These are phyloP conservation scores for Falco columbarius DNA, from an alignment of 2,797 vertebrate species.

Conservation along the genomic window DNA sequence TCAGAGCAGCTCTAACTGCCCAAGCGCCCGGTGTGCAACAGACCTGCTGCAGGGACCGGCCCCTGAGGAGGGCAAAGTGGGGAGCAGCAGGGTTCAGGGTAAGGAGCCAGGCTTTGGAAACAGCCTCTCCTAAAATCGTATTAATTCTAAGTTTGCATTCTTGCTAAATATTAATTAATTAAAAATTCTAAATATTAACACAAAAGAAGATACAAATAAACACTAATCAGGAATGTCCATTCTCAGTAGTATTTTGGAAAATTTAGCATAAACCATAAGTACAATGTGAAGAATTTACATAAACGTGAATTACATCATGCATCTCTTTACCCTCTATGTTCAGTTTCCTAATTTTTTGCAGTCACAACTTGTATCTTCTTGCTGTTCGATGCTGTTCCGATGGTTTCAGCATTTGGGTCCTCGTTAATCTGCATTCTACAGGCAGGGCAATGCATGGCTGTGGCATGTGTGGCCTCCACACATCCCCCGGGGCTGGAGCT, in stretches of 20 bases:
- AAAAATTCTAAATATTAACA: too few relatives aligned
- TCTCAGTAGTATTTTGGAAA: neutral
- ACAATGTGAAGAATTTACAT: neutral
- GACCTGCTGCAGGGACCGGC: neutral
- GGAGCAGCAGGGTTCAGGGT: neutral
- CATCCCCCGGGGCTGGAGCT: neutral
- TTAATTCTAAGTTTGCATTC: too few relatives aligned
- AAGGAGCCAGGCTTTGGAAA: neutral
- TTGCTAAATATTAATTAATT: neutral
- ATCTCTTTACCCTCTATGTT: neutral
- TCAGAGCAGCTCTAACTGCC: neutral
- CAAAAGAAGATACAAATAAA: neutral
- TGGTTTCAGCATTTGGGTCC: neutral
- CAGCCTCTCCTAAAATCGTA: neutral
- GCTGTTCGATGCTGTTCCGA: rapidly evolving
- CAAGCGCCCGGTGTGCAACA: neutral
- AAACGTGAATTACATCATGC: neutral
- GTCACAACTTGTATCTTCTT: neutral
- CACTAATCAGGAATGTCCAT: neutral
- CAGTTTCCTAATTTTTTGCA: neutral
- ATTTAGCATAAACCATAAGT: neutral
- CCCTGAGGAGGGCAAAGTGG: neutral
- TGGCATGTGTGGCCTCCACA: neutral
- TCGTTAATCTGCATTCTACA: too few relatives aligned
- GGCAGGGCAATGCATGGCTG: rapidly evolving